Base-by-base conservation (phyloP, 1,140 invertebrate species). In the Lucilia sericata region DNA sequence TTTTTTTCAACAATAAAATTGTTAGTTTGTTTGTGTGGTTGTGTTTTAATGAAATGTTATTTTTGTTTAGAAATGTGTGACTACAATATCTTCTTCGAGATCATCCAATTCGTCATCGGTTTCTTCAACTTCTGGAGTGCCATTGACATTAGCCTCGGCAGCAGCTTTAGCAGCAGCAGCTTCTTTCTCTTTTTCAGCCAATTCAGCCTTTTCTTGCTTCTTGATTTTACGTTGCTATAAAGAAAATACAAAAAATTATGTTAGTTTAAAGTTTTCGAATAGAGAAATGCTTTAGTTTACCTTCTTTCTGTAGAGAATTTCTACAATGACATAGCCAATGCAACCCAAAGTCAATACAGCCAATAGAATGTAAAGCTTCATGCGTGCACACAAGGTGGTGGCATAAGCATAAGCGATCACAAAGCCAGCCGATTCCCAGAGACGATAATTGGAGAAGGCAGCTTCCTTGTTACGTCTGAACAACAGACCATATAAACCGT, bases 371-470 rank as follows among this genome's bases (percentile, higher is more conserved):
- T 97, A 98, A 5, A 99, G 93, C 92, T 98, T 99, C 94, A 96
- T 96, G 9, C 95, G 92, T 19, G 97, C 96, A 91, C 97, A 98
- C 5, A 98, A 92, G 86, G 96, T 95, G 4, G 96, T 97, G 84
- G 95, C 96, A 91, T 97, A 96, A 0, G 96, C 95, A 88, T 98
- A 99, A 8, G 97, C 97, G 10, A 98, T 94, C 1, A 98, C 96
- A 87, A 98, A 97, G 0, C 98, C 98, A 25, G 96, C 93, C 60
- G 96, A 97, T 92, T 99, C 98, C 96, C 98, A 98, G 19, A 99
- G 94, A 74, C 98, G 94, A 91, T 97, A 99, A 92, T 98, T 99
- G 85, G 97, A 98, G 93, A 99, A 99, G 0, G 98, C 98, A 0
- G 98, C 96, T 91, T 99, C 98, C 88, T 98, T 97, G 91, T 98